Percentiles rank a stretch among this genome's conserved stretches.
Conservation (phyloP, 2,888 invertebrate genomes). For the Leuctra nigra region DNA sequence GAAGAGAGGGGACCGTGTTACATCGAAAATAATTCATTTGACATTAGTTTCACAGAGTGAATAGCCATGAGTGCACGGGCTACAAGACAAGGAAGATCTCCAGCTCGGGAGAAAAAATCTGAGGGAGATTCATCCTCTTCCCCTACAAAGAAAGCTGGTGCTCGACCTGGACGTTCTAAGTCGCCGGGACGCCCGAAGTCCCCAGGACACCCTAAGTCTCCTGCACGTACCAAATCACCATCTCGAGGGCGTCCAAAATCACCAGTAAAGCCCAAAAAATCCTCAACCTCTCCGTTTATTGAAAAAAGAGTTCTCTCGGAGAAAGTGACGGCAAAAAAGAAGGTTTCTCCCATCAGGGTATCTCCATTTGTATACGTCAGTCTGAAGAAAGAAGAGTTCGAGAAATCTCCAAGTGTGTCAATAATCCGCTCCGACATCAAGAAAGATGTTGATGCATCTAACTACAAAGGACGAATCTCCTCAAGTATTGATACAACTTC, state of each 20-base stretch:
- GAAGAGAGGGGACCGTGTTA: too few relatives aligned
- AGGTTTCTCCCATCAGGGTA: constrained; percentile 3
- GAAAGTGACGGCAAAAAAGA: constrained; percentile 28
- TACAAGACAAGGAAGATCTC: too few relatives aligned
- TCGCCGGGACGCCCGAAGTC: constrained; percentile 17
- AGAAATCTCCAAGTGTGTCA: neutral
- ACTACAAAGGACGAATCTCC: neutral
- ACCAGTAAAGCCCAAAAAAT: constrained; percentile 28
- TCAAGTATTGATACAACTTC: neutral
- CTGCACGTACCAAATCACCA: constrained; percentile 35
- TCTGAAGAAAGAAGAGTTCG: neutral
- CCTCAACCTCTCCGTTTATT: constrained; percentile 38
- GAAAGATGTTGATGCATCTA: neutral
- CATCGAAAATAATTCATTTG: too few relatives aligned
- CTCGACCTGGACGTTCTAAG: neutral
- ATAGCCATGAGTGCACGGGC: too few relatives aligned
- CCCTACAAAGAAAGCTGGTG: too few relatives aligned
- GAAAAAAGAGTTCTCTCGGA: constrained; percentile 31
- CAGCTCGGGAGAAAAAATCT: too few relatives aligned
- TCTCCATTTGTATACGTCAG: neutral
- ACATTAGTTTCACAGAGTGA: too few relatives aligned
- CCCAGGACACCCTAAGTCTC: constrained; percentile 38
- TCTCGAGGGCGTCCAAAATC: constrained; percentile 39
- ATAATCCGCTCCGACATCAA: neutral
- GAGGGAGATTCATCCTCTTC: too few relatives aligned